Percentiles rank a stretch among this genome's conserved stretches.
Evolutionary conservation across 1,140 invertebrate genomes (phyloP).

Genomic region (Megalopta genalis): DNA sequence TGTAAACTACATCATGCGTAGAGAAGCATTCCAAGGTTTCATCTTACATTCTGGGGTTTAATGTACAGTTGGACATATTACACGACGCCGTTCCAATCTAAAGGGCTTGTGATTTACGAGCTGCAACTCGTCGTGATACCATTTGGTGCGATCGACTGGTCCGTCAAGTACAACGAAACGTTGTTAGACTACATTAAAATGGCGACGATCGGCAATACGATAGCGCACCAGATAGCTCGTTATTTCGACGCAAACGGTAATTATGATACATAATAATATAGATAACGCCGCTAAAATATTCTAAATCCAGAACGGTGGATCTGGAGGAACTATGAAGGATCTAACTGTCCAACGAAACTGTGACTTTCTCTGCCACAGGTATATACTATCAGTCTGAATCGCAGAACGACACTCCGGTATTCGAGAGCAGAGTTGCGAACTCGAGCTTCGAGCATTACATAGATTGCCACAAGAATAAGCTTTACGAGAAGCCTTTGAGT

Average conservation of each 20-base stretch:
- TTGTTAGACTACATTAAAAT: constrained; percentile 57
- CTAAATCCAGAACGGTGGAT: constrained; percentile 15
- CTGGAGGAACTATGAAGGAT: background rate
- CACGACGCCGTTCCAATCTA: constrained; percentile 61
- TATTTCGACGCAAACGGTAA: constrained; percentile 68
- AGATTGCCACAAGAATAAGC: constrained; percentile 40
- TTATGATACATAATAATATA: constrained; percentile 16
- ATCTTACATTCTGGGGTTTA: constrained; percentile 1
- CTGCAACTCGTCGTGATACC: constrained; percentile 64
- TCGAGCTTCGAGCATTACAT: constrained; percentile 56
- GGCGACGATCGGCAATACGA: constrained; percentile 63
- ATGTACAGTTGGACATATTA: constrained; percentile 66
- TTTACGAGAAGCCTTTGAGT: constrained; percentile 41
- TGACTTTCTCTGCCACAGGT: constrained; percentile 40
- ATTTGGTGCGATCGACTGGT: constrained; percentile 64
- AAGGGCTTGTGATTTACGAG: constrained; percentile 48
- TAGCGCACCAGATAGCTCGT: constrained; percentile 67
- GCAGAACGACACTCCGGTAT: constrained; percentile 36
- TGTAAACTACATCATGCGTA: background rate
- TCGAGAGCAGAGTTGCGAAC: constrained; percentile 12
- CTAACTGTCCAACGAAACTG: background rate
- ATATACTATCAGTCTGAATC: constrained; percentile 60
- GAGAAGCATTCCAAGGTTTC: background rate
- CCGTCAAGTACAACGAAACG: constrained; percentile 28
- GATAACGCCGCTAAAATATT: background rate